Base-by-base conservation (phyloP, 2,113 vertebrate species). In the Mohoua ochrocephala region DNA sequence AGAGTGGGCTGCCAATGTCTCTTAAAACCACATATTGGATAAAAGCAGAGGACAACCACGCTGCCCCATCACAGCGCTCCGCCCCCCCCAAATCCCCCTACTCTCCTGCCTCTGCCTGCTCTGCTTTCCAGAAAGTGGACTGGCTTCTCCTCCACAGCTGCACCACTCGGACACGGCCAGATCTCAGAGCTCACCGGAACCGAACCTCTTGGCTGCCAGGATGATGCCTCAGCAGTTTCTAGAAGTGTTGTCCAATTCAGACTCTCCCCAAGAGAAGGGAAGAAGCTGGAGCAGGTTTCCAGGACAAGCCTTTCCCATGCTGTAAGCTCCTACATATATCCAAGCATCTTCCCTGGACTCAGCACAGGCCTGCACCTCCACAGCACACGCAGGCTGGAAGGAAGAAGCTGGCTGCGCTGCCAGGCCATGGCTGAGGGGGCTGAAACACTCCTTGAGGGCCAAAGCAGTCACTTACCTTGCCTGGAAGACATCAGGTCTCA, bases 11-110 rank as follows among this genome's bases (percentile, higher is more conserved):
- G 47, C 18, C 45, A n/a, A 30, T 3, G 0, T 28, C 39, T 78
- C 59, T 60, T 31, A 41, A 82, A 77, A 27, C 8, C 12, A 39
- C 31, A 15, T 3, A 5, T 0, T 3, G 16, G 49, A 71, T 52
- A 37, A 70, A 85, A 85, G 7, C 17, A 37, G 56, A 68, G 30
- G 59, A n/a, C 33, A 52, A 71, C 9, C 61, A 56, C 0, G 0
- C 26, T 31, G 53, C 26, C 5, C 1, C 14, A 33, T 2, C 5
- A 0, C 11, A 30, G 31, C 9, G 10, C 6, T 30, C 15, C 3
- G 5, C 4, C 53, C 19, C 1, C n/a, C n/a, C n/a, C n/a, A n/a
- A n/a, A 0, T 4, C 50, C 1, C 0, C 17, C 49, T 50, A 27
- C 35, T 54, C 57, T 44, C 67, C 47, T 26, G 35, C n/a, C 71